A percentile compares a stretch with the other conserved stretches of the same genome.
These are phyloP conservation scores for Zootermopsis nevadensis DNA, from an alignment of 2,888 invertebrate genomes.

Conservation along the genomic window DNA sequence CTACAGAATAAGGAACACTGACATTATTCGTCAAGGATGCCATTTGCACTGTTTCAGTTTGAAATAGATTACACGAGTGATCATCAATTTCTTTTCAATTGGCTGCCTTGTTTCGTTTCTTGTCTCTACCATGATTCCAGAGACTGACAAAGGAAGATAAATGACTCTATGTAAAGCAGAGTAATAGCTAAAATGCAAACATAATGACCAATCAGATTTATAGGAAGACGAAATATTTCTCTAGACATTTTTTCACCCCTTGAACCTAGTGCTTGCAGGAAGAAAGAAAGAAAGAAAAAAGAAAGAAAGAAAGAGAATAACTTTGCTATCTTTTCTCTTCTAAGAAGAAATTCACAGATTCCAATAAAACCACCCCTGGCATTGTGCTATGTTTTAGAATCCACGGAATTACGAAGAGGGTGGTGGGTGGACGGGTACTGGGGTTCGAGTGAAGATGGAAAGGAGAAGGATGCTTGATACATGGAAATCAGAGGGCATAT, in stretches of 20 bases:
- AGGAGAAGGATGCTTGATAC: background rate
- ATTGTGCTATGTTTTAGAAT: constrained; percentile 17
- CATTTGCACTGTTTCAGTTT: background rate
- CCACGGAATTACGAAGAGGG: background rate
- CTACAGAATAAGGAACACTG: no score
- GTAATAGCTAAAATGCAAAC: background rate
- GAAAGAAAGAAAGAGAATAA: background rate
- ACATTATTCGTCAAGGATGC: no score
- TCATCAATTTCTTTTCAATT: background rate
- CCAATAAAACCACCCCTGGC: constrained; percentile 13
- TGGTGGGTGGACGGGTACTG: background rate
- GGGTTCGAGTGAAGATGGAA: background rate
- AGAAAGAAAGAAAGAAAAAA: background rate
- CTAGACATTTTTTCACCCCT: background rate
- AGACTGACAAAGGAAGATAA: background rate
- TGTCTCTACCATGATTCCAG: background rate
- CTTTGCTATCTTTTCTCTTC: background rate
- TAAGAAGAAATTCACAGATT: constrained; percentile 9
- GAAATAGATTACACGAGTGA: background rate
- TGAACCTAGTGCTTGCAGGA: background rate
- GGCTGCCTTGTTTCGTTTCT: background rate
- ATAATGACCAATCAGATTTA: constrained; percentile 21
- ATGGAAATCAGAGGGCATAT: constrained; percentile 1
- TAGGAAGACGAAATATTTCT: constrained; percentile 1
- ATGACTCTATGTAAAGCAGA: background rate